phyloP scores from a whole-genome alignment of 2,888 invertebrate genomes.

The Lasius platythorax region DNA sequence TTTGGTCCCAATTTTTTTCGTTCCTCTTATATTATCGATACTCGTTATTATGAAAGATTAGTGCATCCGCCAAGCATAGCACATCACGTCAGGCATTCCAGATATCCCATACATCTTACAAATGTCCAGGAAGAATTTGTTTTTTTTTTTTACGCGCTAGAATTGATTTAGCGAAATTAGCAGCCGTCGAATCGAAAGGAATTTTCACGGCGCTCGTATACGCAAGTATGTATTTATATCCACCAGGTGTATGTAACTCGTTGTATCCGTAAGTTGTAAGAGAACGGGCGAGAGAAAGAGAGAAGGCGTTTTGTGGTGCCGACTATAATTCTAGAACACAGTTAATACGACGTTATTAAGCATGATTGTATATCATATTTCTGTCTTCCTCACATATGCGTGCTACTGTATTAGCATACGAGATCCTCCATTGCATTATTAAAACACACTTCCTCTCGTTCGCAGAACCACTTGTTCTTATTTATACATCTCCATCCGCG shows the following conservation, averaged over 20 bases:
- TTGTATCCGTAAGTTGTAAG: constrained; percentile 40
- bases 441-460: constrained; percentile 51
- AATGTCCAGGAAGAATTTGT: neutral
- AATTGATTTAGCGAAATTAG: constrained; percentile 29
- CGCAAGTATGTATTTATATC: constrained; percentile 48
- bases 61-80: too few relatives aligned
- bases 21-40: neutral
- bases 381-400: constrained; percentile 38
- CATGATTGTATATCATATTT: constrained; percentile 43
- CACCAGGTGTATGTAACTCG: constrained; percentile 25
- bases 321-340: constrained; percentile 21
- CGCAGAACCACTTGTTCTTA: constrained; percentile 33
- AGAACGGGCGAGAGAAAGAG: neutral
- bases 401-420: constrained; percentile 45
- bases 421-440: constrained; percentile 44
- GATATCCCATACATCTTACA: neutral
- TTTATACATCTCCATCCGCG: constrained; percentile 14
- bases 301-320: constrained; percentile 12
- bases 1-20: neutral
- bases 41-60: neutral
- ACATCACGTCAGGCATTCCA: neutral
- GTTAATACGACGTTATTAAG: constrained; percentile 15
- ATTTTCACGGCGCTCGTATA: neutral
- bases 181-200: neutral
- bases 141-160: neutral